Conservation (phyloP, 2,113 vertebrate species). For the Oriolus oriolus region DNA sequence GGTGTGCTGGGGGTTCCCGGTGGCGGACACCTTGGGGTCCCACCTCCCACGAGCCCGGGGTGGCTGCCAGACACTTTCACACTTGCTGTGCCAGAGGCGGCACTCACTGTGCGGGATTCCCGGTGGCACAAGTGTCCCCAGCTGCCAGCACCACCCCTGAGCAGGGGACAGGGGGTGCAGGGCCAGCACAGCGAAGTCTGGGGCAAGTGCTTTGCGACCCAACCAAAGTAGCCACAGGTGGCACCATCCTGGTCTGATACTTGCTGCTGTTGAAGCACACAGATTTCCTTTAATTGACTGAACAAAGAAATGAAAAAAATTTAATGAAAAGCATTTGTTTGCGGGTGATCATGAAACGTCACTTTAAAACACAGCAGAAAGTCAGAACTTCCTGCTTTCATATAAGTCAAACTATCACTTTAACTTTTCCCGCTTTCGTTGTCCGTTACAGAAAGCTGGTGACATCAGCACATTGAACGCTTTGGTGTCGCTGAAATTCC, state of each 20-base stretch:
- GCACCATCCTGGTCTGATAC: background rate
- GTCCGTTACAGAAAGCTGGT: background rate
- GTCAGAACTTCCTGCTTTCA: background rate
- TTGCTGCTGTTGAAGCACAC: background rate
- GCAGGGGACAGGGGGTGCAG: background rate
- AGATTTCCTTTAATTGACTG: background rate
- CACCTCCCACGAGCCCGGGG: rapidly evolving
- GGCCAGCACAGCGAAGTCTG: rapidly evolving
- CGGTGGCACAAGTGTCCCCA: rapidly evolving
- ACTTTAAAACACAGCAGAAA: background rate
- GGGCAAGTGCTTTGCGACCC: background rate
- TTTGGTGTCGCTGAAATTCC: background rate
- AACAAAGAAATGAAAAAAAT: background rate
- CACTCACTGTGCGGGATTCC: background rate
- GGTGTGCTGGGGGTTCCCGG: rapidly evolving
- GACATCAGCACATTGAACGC: background rate
- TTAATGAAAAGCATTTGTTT: background rate
- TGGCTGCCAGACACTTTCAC: background rate
- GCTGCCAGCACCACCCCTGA: background rate
- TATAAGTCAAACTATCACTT: rapidly evolving
- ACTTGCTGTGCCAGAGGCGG: background rate
- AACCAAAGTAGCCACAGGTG: rapidly evolving
- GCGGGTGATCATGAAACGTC: background rate
- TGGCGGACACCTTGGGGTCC: background rate
- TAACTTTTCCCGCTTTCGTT: background rate